A percentile compares a stretch with the other conserved stretches of the same genome.
Conservation (phyloP, 1,140 invertebrate genomes). For the Microplitis mediator region DNA sequence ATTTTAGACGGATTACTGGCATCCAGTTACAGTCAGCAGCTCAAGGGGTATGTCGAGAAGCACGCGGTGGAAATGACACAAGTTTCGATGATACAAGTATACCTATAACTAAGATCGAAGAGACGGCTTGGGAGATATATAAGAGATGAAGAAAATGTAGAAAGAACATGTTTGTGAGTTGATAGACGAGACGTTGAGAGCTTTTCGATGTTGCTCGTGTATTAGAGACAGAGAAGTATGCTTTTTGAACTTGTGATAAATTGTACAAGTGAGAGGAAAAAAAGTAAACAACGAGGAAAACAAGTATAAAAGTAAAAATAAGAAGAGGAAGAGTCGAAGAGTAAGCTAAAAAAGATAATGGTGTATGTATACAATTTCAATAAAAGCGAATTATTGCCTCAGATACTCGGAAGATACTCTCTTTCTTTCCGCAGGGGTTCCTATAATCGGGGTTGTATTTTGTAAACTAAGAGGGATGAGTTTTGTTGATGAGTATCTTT, state of each 20-base stretch:
- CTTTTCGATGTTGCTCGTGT: constrained; percentile 34
- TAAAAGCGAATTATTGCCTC: background rate
- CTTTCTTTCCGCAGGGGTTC: no score
- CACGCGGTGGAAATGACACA: no score
- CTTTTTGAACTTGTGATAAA: constrained; percentile 20
- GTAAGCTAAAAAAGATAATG: background rate
- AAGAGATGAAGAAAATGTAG: background rate
- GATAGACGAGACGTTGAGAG: constrained; percentile 25
- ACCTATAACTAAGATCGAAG: no score
- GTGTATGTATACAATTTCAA: background rate
- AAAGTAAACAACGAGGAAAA: constrained; percentile 9
- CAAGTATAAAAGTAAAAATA: background rate
- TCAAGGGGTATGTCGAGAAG: no score
- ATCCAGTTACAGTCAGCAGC: background rate
- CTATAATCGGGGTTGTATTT: no score
- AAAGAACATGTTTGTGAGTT: background rate
- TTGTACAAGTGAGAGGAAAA: background rate
- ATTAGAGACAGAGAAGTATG: constrained; percentile 26
- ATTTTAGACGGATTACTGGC: constrained; percentile 1
- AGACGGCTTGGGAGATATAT: no score
- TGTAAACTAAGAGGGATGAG: no score
- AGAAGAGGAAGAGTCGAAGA: background rate
- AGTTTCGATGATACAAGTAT: no score
- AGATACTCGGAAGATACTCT: background rate
- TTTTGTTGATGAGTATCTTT: no score